Evolutionary conservation across 2,888 invertebrate genomes (phyloP).

Genomic region (Podabrus alpinus): DNA sequence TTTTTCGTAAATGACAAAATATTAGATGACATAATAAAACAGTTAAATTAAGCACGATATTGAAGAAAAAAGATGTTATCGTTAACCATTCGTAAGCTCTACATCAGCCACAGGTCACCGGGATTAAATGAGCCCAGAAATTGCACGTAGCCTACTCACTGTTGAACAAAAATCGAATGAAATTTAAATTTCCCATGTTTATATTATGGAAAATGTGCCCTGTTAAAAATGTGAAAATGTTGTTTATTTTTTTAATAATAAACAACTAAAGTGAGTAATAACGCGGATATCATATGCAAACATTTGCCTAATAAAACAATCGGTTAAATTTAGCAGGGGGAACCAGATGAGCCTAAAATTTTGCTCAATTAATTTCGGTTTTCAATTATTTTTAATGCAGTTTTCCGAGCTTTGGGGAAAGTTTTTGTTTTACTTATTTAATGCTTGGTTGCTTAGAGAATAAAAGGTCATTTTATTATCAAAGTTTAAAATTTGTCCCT

Average conservation of each 20-base stretch:
- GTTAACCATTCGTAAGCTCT: neutral
- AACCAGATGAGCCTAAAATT: neutral
- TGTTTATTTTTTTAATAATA: neutral
- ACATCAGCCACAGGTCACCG: slow-evolving; percentile 3
- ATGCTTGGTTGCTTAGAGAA: slow-evolving; percentile 12
- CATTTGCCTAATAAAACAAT: neutral
- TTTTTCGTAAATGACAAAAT: neutral
- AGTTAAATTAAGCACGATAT: slow-evolving; percentile 3
- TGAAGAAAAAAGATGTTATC: slow-evolving; percentile 1
- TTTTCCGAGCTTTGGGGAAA: neutral
- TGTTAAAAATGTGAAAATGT: neutral
- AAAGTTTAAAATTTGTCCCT: slow-evolving; percentile 13
- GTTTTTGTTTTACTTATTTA: slow-evolving; percentile 9
- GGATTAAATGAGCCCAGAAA: slow-evolving; percentile 1
- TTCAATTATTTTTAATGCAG: neutral
- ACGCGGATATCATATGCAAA: neutral
- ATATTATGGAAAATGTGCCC: neutral
- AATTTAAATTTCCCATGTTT: neutral
- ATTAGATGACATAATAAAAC: neutral
- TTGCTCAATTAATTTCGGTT: neutral
- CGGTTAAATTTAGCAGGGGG: neutral
- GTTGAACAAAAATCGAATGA: neutral
- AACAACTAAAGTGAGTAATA: neutral
- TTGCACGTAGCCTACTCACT: neutral
- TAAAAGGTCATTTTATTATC: slow-evolving; percentile 14